These are phyloP conservation scores for Phyllotreta striolata DNA, from an alignment of 2,888 invertebrate species.

Conservation along the genomic window DNA sequence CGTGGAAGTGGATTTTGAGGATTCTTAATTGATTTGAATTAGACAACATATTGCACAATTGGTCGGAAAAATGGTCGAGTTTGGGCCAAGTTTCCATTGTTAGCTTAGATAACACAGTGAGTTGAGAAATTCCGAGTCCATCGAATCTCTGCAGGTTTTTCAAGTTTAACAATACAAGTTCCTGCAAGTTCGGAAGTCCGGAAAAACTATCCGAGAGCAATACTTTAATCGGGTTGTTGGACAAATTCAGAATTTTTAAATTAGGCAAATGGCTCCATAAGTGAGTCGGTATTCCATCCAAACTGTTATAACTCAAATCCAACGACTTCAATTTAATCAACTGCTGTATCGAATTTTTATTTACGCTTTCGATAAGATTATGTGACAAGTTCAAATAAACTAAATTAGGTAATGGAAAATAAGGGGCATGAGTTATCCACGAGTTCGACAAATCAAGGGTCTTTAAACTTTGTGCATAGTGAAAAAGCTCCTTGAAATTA, in stretches of 20 bases:
- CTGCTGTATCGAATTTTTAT: conserved; percentile 75
- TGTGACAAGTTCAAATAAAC: conserved; percentile 81
- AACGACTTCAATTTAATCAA: conserved; percentile 76
- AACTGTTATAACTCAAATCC: conserved; percentile 79
- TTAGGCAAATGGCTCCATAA: conserved; percentile 76
- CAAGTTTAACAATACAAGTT: conserved; percentile 78
- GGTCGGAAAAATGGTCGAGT: conserved; percentile 68
- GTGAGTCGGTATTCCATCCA: conserved; percentile 77
- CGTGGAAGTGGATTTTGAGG: conserved; percentile 79
- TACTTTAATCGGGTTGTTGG: conserved; percentile 81
- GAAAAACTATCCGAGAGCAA: conserved; percentile 76
- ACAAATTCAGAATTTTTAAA: conserved; percentile 79
- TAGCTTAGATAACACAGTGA: conserved; percentile 75
- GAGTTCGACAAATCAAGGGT: conserved; percentile 79
- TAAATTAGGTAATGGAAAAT: conserved; percentile 78
- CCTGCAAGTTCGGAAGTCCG: conserved; percentile 75
- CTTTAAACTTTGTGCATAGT: conserved; percentile 83
- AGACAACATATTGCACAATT: conserved; percentile 75
- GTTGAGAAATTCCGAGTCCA: conserved; percentile 75
- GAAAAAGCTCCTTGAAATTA: conserved; percentile 86
- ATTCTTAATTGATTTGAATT: conserved; percentile 78
- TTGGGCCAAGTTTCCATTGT: conserved; percentile 78
- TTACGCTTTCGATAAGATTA: conserved; percentile 76
- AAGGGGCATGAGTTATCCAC: conserved; percentile 79
- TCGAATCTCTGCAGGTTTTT: conserved; percentile 78